Evolutionary conservation across 2,888 invertebrate genomes (phyloP), one percentile per base, ranked within the genome.

Genomic region (Disparrhopalites patrizii): DNA sequence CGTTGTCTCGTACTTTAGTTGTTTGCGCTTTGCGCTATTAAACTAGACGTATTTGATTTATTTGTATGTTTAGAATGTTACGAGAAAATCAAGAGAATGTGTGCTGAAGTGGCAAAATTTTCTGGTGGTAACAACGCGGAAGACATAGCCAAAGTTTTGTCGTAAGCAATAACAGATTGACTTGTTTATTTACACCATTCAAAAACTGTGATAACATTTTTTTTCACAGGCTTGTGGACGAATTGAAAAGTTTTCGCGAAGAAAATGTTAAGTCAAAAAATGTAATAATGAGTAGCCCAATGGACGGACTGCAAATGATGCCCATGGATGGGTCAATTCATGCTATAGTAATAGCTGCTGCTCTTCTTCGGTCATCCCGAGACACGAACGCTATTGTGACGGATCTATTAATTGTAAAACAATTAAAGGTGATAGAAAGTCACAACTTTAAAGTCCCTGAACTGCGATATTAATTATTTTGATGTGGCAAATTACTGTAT

Each of bases 381-480:
- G 90, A 93, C 73, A 87, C 92, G 28, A 85, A 87, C 57, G 85
- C 87, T 55, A 85, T 93, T 71, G 89, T 91, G 0, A 87, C 88
- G 72, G 91, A 94, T 77, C 80, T 96, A 61, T 81, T 90, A 51
- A 87, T 94, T 83, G 84, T 95, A 58, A 89, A 93, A 78, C 86
- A 89, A 72, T 82, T 94, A 0, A 92, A 94, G 80, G 88, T 82
- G 51, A 23, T n/a, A n/a, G n/a, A n/a, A n/a, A n/a, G n/a, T n/a
- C n/a, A n/a, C n/a, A n/a, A n/a, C n/a, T n/a, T n/a, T n/a, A n/a
- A n/a, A n/a, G n/a, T n/a, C n/a, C n/a, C n/a, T n/a, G 20, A 20
- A 60, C 27, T 31, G 15, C 8, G 15, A 36, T 36, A 36, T 7
- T 36, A 7, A 10, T 36, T 36, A 36, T 36, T 10, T 36, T 7